Base-by-base conservation (phyloP, 2,888 invertebrate genomes). In the Dryomyza anilis region DNA sequence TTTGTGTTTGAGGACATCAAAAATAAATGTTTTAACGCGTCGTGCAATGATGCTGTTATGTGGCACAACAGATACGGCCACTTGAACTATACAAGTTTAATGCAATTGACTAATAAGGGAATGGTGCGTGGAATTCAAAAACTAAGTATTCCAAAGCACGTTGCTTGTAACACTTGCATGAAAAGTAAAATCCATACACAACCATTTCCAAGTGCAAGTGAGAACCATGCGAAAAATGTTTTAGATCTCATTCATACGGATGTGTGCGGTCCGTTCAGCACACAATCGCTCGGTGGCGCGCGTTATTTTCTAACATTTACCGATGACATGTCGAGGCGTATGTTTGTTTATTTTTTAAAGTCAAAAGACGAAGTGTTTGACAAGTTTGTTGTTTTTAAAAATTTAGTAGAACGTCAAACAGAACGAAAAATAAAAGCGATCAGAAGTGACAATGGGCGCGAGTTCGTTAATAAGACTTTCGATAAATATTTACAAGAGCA, bases 401-500 rank as follows among this genome's bases (percentile, higher is more conserved):
- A 1, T n/a, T 27, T 58, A 27, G 58, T 14, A 12, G 58, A 58
- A 58, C 19, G 25, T 29, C 45, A 58, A 58, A 46, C 58, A 16
- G 25, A n/a, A 8, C 16, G n/a, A 23, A 58, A 65, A 16, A 62
- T 67, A 19, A 67, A 68, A 36, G 25, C 55, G 3, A 21, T 66
- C 1, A 16, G 64, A 23, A 62, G 39, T 25, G 63, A 60, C 29
- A 65, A 50, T 21, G 36, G 33, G 14, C 30, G 23, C 21, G 57
- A 65, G 60, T 63, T 45, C 29, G 25, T 57, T 2, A 62, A 48
- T 14, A 58, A 45, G 5, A 50, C 63, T 3, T 71, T 71, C 43
- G 48, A 68, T 8, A 48, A 19, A 46, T 70, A 61, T 65, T 56
- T 70, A 10, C 16, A 63, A 2, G 46, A 66, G 10, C 53, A 66